Evolutionary conservation across 2,113 vertebrate genomes (phyloP).

Genomic region (Alces alces): DNA sequence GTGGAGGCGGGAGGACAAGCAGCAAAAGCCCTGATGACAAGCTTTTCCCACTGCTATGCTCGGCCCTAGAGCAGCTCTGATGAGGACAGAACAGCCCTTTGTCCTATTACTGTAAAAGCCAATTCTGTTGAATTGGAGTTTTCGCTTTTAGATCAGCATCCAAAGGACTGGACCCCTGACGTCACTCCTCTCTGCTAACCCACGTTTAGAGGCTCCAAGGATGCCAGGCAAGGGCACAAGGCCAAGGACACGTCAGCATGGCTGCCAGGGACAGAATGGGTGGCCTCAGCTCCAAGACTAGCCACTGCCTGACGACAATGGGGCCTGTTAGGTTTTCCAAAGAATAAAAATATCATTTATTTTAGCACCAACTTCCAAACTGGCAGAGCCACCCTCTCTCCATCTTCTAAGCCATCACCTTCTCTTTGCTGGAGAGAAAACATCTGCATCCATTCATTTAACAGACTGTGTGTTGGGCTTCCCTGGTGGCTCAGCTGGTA

Average conservation of each 20-base stretch:
- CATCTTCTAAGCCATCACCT: background rate
- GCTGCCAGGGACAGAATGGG: slow-evolving; percentile 4
- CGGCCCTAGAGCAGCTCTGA: background rate
- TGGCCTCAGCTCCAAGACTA: background rate
- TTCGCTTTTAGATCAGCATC: slow-evolving; percentile 3
- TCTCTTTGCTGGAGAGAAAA: background rate
- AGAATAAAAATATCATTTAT: slow-evolving; percentile 28
- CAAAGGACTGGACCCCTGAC: background rate
- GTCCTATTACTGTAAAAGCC: background rate
- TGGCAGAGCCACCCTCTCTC: background rate
- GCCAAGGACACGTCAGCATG: background rate
- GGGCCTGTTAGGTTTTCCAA: background rate
- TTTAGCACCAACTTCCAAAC: background rate
- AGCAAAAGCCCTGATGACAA: background rate
- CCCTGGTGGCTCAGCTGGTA: background rate
- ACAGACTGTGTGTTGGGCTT: background rate
- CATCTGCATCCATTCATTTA: background rate
- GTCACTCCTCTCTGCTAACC: background rate
- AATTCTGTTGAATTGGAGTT: background rate
- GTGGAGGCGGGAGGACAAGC: background rate
- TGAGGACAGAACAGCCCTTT: background rate
- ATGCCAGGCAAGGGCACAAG: background rate
- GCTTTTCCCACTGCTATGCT: background rate
- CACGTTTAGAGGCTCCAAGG: background rate
- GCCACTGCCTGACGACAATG: background rate